Conservation (phyloP, 2,113 vertebrate genomes). For the Microcebus griseorufus region DNA sequence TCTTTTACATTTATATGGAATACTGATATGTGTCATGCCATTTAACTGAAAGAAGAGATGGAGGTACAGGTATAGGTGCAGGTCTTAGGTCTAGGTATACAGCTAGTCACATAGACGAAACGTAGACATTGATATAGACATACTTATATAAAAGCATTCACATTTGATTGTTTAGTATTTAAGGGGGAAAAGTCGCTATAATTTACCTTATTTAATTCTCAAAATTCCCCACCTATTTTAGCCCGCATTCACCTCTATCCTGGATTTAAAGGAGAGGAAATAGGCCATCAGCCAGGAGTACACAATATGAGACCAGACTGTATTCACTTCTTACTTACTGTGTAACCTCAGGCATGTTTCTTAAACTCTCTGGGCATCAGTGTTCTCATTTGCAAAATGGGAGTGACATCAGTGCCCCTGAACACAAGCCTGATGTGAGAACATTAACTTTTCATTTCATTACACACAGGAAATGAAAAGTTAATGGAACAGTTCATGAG, state of each 20-base stretch:
- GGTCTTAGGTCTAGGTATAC: rapidly evolving
- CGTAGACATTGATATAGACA: rapidly evolving
- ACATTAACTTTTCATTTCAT: too few species aligned
- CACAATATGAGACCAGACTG: rapidly evolving
- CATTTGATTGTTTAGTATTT: not conserved
- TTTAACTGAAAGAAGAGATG: too few species aligned
- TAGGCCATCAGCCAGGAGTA: rapidly evolving
- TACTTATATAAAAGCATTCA: rapidly evolving
- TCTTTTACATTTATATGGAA: rapidly evolving
- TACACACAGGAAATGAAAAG: too few species aligned
- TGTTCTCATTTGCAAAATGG: not conserved
- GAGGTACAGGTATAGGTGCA: not conserved
- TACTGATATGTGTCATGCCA: rapidly evolving
- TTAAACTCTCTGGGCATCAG: not conserved
- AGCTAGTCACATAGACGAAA: not conserved
- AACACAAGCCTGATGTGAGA: rapidly evolving
- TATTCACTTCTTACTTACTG: too few species aligned
- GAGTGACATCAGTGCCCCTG: rapidly evolving
- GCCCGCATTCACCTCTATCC: too few species aligned
- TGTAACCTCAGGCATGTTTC: not conserved
- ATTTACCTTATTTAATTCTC: not conserved
- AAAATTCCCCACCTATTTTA: not conserved
- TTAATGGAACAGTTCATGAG: rapidly evolving
- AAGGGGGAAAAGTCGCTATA: not conserved
- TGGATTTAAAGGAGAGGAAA: not conserved